These are phyloP conservation scores for Thomomys bottae DNA, from an alignment of 2,113 vertebrate genomes.

Conservation along the genomic window DNA sequence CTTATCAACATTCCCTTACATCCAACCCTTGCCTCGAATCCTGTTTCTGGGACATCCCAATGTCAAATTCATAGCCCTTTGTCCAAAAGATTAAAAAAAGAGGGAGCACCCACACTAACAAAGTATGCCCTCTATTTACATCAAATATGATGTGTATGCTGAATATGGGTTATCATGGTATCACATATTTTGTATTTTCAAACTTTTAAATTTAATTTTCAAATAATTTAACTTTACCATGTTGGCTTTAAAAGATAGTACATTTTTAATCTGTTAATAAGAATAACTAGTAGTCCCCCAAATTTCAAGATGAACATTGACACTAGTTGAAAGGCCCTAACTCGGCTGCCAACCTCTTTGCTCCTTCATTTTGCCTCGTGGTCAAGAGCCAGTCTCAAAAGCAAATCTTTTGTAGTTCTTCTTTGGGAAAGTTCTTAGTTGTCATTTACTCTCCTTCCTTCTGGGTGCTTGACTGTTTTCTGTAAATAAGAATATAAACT, in stretches of 20 bases:
- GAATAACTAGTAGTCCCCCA: neutral
- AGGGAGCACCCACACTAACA: neutral
- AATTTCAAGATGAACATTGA: conserved; percentile 5
- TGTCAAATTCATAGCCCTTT: neutral
- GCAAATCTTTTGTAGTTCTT: neutral
- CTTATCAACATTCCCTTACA: neutral
- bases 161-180: neutral
- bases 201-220: neutral
- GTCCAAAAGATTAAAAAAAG: neutral
- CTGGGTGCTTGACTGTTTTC: neutral
- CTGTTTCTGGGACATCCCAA: neutral
- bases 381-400: neutral
- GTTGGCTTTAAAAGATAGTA: neutral
- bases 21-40: neutral
- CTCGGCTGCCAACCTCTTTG: neutral
- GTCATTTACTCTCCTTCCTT: neutral
- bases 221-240: neutral
- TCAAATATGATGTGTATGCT: neutral
- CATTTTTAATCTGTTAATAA: conserved; percentile 7
- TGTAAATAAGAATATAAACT: neutral
- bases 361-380: neutral
- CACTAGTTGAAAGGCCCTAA: neutral
- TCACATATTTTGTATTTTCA: conserved; percentile 1
- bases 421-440: neutral
- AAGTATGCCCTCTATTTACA: neutral